These are phyloP conservation scores for Pseudachorutes palmiensis DNA, from an alignment of 1,140 invertebrate genomes.

Conservation along the genomic window DNA sequence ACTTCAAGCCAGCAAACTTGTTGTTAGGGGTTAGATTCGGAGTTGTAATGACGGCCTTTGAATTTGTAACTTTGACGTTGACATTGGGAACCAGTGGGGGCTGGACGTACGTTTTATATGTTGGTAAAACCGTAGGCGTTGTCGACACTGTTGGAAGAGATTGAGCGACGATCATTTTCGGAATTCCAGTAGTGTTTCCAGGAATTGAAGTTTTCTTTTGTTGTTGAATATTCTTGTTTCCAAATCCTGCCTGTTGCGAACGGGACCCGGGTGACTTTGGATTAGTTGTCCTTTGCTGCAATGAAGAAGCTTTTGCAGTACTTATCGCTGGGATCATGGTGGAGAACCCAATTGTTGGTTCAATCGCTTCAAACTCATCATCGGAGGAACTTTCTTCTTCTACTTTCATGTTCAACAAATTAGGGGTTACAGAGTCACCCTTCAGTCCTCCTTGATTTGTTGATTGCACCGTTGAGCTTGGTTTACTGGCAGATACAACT, in stretches of 20 bases:
- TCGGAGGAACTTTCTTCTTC: conserved; percentile 27
- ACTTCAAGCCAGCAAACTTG: neutral
- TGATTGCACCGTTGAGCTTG: neutral
- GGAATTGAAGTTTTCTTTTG: too few species aligned
- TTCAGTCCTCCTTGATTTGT: neutral
- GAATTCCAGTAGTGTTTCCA: too few species aligned
- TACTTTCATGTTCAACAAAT: too few species aligned
- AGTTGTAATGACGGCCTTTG: neutral
- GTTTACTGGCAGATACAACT: neutral
- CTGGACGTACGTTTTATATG: too few species aligned
- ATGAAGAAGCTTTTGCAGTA: too few species aligned
- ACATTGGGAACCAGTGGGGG: conserved; percentile 5
- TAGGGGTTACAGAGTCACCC: conserved; percentile 3
- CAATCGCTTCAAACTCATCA: conserved; percentile 36
- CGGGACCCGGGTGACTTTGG: too few species aligned
- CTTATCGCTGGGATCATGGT: neutral
- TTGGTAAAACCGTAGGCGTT: too few species aligned
- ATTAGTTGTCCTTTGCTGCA: too few species aligned
- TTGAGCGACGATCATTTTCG: too few species aligned
- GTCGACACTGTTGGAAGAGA: too few species aligned
- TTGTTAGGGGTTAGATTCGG: neutral
- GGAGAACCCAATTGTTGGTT: conserved; percentile 33
- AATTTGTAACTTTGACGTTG: neutral
- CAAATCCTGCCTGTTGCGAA: too few species aligned
- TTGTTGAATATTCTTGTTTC: too few species aligned